Percentiles rank a stretch among this genome's conserved stretches.
phyloP scores from a whole-genome alignment of 2,113 vertebrate species.

The Andinoacara biseriatus region DNA sequence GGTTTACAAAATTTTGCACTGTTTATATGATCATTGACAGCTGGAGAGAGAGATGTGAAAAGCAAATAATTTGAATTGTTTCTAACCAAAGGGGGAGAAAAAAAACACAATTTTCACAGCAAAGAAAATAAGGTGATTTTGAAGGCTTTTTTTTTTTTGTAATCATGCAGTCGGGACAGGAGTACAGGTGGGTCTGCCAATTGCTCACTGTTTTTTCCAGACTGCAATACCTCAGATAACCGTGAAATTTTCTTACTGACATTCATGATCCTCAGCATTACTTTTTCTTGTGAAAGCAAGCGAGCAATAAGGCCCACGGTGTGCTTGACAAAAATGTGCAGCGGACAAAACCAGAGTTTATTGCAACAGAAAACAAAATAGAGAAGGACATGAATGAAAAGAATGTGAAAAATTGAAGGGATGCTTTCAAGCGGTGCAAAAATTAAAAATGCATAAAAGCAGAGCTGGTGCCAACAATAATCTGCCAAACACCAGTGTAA shows the following conservation, averaged over 20 bases:
- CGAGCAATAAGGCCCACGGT: background rate
- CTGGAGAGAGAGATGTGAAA: background rate
- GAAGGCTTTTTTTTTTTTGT: background rate
- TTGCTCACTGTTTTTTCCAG: background rate
- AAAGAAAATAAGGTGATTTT: background rate
- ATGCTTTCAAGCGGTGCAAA: background rate
- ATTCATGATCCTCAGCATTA: background rate
- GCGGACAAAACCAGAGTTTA: background rate
- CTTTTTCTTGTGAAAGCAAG: background rate
- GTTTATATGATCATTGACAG: background rate
- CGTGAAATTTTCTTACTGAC: background rate
- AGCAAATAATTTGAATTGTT: background rate
- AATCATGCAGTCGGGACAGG: background rate
- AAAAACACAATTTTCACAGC: background rate
- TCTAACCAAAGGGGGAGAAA: background rate
- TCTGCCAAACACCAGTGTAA: background rate
- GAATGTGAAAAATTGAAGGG: background rate
- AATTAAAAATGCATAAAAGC: background rate
- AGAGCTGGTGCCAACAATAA: background rate
- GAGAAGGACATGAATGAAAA: background rate
- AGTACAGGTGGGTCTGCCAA: background rate
- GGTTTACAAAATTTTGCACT: background rate
- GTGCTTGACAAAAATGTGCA: background rate
- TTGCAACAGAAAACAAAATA: background rate
- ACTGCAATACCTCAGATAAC: background rate